Base-by-base conservation (phyloP, 2,113 vertebrate genomes). In the Quiscalus mexicanus region DNA sequence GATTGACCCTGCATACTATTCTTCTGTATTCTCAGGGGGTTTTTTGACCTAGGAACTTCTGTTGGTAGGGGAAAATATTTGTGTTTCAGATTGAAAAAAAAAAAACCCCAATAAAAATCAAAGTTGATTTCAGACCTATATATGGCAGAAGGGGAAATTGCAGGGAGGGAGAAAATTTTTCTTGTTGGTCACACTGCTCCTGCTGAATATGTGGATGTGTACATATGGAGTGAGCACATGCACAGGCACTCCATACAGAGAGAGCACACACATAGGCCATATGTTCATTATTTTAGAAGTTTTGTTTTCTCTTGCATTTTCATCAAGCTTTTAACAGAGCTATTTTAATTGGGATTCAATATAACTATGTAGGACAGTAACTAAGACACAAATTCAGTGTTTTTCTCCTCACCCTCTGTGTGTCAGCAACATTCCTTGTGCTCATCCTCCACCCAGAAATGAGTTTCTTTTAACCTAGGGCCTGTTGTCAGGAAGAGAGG, bases 341-440 rank as follows among this genome's bases (percentile, higher is more conserved):
- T 88, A 6, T 81, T 94, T 95, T 84, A 75, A 65, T 75, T 84
- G 28, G 41, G 18, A 77, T 93, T 84, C 52, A 77, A 49, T 68
- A 45, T 31, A 75, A 60, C 76, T 78, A 27, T 49, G 69, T 70
- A 65, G 80, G 64, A 68, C 49, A 82, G 60, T 76, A 87, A 88
- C 79, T 39, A 56, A 93, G 60, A 74, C 8, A 15, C 41, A 81
- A 80, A 90, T 64, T 69, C 50, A 59, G 27, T 77, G 68, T 62
- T 92, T 81, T 87, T 19, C 14, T 93, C 41, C 53, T 84, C 4
- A 5, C 47, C 50, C 31, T 67, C 60, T 56, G 22, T 27, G 25
- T 95, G 90, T 94, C 93, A 96, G 92, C 95, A 96, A 75, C 90
- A 90, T 97, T 96, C 83, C 69, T 94, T 68, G 53, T 56, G 73